Evolutionary conservation across 2,888 invertebrate species (phyloP).

Genomic region (Dugesia japonica): DNA sequence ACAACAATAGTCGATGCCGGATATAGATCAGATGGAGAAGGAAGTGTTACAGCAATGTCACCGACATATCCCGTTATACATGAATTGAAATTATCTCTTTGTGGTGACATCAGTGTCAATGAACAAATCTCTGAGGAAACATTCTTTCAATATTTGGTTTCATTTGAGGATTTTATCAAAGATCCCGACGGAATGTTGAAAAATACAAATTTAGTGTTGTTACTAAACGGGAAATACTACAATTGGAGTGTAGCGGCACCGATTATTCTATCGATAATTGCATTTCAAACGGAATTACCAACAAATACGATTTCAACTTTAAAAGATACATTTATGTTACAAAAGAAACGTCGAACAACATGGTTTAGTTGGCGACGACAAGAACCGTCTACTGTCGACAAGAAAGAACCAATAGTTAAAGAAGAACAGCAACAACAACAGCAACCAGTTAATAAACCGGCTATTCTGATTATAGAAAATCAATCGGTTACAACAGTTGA

Average conservation of each 20-base stretch:
- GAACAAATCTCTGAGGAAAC: constrained; percentile 31
- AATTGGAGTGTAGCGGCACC: constrained; percentile 79
- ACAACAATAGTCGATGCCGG: neutral
- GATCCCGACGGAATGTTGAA: constrained; percentile 43
- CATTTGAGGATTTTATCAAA: constrained; percentile 30
- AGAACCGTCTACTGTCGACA: neutral
- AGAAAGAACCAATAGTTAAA: neutral
- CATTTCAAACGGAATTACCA: constrained; percentile 69
- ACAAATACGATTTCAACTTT: constrained; percentile 41
- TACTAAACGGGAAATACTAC: constrained; percentile 51
- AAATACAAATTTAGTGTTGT: constrained; percentile 5
- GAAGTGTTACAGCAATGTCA: constrained; percentile 39
- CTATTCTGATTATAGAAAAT: neutral
- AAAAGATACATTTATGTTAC: constrained; percentile 21
- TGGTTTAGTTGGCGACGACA: constrained; percentile 30
- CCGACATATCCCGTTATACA: constrained; percentile 41
- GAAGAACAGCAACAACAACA: neutral
- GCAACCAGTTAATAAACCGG: neutral
- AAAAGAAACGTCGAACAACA: constrained; percentile 27
- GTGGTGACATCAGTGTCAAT: constrained; percentile 53
- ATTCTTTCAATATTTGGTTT: constrained; percentile 6
- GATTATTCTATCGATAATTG: constrained; percentile 67
- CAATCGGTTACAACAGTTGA: neutral
- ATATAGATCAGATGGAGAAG: constrained; percentile 17
- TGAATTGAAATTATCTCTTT: constrained; percentile 62